Evolutionary conservation across 2,797 vertebrate species (phyloP).

Genomic region (Kryptopterus vitreolus): DNA sequence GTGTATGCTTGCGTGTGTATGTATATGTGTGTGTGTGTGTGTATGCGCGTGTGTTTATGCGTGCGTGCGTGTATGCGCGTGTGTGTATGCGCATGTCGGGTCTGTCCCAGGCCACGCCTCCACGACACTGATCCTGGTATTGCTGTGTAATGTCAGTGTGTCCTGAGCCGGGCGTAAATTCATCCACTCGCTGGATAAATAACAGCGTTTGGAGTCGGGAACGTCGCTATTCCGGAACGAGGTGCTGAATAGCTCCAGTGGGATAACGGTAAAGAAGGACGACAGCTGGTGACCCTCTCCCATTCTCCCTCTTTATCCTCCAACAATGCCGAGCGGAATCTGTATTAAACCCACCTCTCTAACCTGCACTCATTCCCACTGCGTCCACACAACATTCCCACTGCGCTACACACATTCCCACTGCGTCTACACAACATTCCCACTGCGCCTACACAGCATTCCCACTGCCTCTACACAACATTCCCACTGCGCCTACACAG

Average conservation of each 20-base stretch:
- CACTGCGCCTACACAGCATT: too few relatives aligned
- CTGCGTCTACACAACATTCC: too few relatives aligned
- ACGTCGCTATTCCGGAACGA: constrained; percentile 65
- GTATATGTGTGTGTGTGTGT: too few relatives aligned
- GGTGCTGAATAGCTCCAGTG: constrained; percentile 79
- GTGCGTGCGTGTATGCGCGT: too few relatives aligned
- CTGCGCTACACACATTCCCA: too few relatives aligned
- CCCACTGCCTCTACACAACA: too few relatives aligned
- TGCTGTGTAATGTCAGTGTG: constrained; percentile 72
- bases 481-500: too few relatives aligned
- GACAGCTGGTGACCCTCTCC: constrained; percentile 83
- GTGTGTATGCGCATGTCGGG: too few relatives aligned
- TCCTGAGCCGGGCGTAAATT: constrained; percentile 64
- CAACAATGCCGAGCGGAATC: constrained; percentile 79
- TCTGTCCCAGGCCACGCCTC: constrained; percentile 55
- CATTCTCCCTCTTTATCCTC: constrained; percentile 82
- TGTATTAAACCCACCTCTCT: constrained; percentile 79
- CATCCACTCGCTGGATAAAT: constrained; percentile 67
- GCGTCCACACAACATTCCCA: neutral
- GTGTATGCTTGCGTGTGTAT: too few relatives aligned
- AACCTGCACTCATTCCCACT: constrained; percentile 73
- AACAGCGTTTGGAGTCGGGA: constrained; percentile 72
- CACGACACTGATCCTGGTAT: constrained; percentile 70
- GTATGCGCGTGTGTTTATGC: too few relatives aligned
- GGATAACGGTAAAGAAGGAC: constrained; percentile 79